Evolutionary conservation across 2,797 vertebrate genomes (phyloP), one percentile per base, ranked within the genome.

Genomic region (Peromyscus nudipes): DNA sequence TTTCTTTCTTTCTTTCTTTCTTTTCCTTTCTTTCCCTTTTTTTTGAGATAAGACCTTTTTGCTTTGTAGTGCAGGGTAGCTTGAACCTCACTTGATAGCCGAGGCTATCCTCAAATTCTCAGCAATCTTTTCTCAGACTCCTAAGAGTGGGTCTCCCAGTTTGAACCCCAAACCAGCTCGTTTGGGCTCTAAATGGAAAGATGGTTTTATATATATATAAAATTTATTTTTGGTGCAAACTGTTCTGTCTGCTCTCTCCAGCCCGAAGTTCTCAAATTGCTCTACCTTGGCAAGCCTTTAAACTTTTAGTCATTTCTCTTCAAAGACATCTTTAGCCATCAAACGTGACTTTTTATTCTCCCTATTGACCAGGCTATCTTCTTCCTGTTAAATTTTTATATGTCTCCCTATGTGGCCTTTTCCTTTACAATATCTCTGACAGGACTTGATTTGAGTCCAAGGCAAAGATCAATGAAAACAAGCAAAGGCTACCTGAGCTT

Each of bases 381-480:
- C 52, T 91, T 57, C 86, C 52, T 75, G 69, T 96, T 95, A 96
- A 91, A 94, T 79, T 97, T 97, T 97, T 95, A 65, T 95, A 71
- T 80, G 16, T 89, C 75, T 96, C 90, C n/a, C 81, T 60, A 43
- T 80, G 27, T 96, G 76, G 25, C 89, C 91, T 91, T 97, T 96
- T 91, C 40, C 82, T 96, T 97, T 96, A 75, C 4, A 77, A 1
- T 92, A 69, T 92, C 60, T 96, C 65, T 60, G 82, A 67, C 49
- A 88, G 71, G 96, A 84, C 25, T 73, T 88, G 76, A 89, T 88
- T 90, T 93, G 95, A 91, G 75, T 83, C 2, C 34, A 71, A 19
- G 11, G 43, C 16, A 67, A 94, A 94, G 55, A 40, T 90, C 80
- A 87, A 16, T 84, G 62, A 55, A 90, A 91, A n/a, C 65, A 67